Conservation (phyloP, 1,140 invertebrate species). For the Araneus ventricosus region DNA sequence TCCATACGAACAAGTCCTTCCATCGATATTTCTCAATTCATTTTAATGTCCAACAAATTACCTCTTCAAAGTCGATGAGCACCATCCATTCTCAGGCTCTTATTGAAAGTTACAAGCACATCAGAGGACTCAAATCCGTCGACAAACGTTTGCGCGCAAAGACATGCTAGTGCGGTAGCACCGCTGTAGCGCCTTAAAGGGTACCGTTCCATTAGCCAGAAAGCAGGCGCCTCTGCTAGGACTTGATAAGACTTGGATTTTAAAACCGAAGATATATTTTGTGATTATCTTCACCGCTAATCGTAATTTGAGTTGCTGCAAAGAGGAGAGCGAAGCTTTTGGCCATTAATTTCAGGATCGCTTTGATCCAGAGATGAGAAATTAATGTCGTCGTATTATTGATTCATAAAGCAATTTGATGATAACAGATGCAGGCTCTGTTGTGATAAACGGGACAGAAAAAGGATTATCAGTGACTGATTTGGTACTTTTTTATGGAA, state of each 20-base stretch:
- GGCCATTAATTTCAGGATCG: not conserved
- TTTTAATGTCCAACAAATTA: constrained; percentile 4
- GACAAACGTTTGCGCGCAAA: not conserved
- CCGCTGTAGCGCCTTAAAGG: not conserved
- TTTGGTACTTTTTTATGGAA: not conserved
- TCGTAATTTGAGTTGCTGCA: constrained; percentile 4
- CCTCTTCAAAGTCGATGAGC: not conserved
- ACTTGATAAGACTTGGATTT: constrained; percentile 36
- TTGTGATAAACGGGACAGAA: not conserved
- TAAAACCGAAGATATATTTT: constrained; percentile 40
- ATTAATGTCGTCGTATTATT: not conserved
- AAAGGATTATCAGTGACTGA: not conserved
- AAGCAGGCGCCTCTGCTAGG: not conserved
- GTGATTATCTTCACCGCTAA: constrained; percentile 28
- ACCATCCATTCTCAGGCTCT: not conserved
- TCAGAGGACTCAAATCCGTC: not conserved
- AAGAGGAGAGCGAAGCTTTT: not conserved
- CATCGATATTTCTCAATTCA: not conserved
- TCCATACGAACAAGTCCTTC: not conserved
- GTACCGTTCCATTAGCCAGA: not conserved
- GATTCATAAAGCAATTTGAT: not conserved
- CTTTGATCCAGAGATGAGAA: not conserved
- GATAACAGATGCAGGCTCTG: not conserved
- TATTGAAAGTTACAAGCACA: constrained; percentile 42
- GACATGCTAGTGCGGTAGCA: not conserved